Evolutionary conservation across 2,113 vertebrate genomes (phyloP).

Genomic region (Crotophaga sulcirostris): DNA sequence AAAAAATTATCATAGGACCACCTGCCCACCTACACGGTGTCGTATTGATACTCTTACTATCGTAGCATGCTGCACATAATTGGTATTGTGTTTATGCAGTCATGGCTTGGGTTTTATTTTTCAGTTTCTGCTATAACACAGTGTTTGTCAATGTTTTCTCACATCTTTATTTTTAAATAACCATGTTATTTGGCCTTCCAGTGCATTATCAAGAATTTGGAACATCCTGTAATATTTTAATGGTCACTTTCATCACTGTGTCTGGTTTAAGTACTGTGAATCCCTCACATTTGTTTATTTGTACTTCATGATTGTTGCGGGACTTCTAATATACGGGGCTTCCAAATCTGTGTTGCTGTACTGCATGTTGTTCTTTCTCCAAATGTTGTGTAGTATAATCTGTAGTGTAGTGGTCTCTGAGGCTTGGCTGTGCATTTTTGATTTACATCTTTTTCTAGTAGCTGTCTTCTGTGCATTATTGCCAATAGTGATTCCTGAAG

Average conservation of each 20-base stretch:
- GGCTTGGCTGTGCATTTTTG: not conserved
- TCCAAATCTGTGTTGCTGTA: not conserved
- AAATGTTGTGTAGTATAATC: not conserved
- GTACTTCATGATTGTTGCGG: not conserved
- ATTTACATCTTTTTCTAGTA: not conserved
- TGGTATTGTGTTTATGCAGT: not conserved
- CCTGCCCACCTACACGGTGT: not conserved
- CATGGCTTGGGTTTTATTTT: not conserved
- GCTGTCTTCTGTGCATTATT: not conserved
- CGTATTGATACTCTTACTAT: not conserved
- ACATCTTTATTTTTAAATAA: not conserved
- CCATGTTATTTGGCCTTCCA: not conserved
- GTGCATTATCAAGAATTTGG: not conserved
- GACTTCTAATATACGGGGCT: not conserved
- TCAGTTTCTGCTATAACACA: not conserved
- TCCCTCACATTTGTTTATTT: not conserved
- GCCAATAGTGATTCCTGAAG: not conserved
- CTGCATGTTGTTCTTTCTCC: not conserved
- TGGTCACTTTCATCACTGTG: rapidly evolving
- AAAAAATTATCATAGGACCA: not conserved
- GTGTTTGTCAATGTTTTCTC: not conserved
- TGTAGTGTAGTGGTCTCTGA: not conserved
- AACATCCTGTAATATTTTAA: not conserved
- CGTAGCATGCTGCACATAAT: not conserved
- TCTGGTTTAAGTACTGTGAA: not conserved